These are phyloP conservation scores for Armadillidium nasatum DNA, from an alignment of 1,140 invertebrate genomes.

Conservation along the genomic window DNA sequence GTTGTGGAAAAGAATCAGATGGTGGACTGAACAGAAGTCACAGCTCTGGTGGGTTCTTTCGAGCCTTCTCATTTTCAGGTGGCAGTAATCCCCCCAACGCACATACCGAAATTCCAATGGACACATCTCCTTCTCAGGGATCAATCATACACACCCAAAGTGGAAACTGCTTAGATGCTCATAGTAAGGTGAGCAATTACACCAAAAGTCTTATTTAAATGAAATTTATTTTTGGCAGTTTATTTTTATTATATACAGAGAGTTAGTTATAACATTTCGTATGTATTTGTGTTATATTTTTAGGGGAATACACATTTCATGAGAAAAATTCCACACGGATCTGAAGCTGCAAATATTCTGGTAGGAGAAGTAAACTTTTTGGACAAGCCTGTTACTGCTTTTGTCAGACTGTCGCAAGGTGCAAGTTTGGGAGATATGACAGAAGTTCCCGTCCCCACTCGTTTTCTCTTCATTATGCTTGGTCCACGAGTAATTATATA, in stretches of 20 bases:
- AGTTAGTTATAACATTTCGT: background rate
- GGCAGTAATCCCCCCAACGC: conserved; percentile 27
- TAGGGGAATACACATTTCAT: conserved; percentile 88
- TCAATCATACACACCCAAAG: conserved; percentile 75
- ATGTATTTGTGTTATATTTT: conserved; percentile 32
- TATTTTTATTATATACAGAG: background rate
- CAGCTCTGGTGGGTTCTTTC: conserved; percentile 40
- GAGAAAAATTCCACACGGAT: conserved; percentile 93
- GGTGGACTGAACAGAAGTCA: background rate
- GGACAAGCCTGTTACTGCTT: conserved; percentile 82
- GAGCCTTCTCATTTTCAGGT: conserved; percentile 45
- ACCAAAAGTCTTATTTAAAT: background rate
- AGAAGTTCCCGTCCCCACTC: conserved; percentile 93
- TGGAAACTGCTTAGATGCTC: conserved; percentile 49
- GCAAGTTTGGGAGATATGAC: conserved; percentile 90
- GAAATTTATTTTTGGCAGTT: no score
- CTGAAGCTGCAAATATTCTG: conserved; percentile 94
- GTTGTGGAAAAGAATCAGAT: background rate
- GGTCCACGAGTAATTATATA: no score
- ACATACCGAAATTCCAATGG: conserved; percentile 54
- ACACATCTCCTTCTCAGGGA: conserved; percentile 69
- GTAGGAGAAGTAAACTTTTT: conserved; percentile 97
- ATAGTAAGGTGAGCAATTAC: background rate
- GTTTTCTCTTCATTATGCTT: conserved; percentile 90
- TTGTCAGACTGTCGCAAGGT: conserved; percentile 83